Conservation (phyloP, 2,888 invertebrate species). For the Andricus curvator region DNA sequence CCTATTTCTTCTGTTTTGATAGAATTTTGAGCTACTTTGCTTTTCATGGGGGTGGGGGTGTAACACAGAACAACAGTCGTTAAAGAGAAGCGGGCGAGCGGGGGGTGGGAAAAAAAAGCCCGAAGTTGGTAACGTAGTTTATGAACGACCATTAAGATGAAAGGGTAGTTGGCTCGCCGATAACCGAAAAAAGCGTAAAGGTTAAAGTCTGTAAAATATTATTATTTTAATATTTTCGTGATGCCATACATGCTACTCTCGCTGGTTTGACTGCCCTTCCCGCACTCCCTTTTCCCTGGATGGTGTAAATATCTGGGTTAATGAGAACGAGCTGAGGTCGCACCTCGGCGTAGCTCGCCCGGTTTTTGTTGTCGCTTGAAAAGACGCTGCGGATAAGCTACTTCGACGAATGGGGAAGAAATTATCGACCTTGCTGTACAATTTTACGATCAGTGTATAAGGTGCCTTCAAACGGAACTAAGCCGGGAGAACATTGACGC, state of each 20-base stretch:
- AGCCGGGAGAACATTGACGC: slow-evolving; percentile 16
- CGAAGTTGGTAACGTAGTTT: no score
- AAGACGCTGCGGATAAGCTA: slow-evolving; percentile 22
- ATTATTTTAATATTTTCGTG: neutral
- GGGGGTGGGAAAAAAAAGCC: no score
- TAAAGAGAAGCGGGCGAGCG: no score
- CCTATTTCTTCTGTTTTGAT: no score
- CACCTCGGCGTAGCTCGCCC: slow-evolving; percentile 46
- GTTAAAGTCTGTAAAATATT: neutral
- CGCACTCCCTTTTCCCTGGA: slow-evolving; percentile 14
- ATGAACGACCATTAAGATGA: neutral
- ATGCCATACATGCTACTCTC: neutral
- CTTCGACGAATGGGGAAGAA: slow-evolving; percentile 42
- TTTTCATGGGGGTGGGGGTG: no score
- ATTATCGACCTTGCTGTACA: slow-evolving; percentile 17
- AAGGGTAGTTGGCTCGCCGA: neutral
- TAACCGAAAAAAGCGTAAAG: neutral
- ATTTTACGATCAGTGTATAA: slow-evolving; percentile 9
- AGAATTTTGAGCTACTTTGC: no score
- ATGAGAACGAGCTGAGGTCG: slow-evolving; percentile 67
- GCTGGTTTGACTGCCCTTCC: slow-evolving; percentile 10
- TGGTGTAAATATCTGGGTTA: slow-evolving; percentile 68
- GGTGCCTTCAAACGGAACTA: neutral
- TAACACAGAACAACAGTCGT: no score
- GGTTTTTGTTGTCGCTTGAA: slow-evolving; percentile 28